Evolutionary conservation across 2,113 vertebrate species (phyloP), one percentile per base, ranked within the genome.

Genomic region (Uropsilus gracilis): DNA sequence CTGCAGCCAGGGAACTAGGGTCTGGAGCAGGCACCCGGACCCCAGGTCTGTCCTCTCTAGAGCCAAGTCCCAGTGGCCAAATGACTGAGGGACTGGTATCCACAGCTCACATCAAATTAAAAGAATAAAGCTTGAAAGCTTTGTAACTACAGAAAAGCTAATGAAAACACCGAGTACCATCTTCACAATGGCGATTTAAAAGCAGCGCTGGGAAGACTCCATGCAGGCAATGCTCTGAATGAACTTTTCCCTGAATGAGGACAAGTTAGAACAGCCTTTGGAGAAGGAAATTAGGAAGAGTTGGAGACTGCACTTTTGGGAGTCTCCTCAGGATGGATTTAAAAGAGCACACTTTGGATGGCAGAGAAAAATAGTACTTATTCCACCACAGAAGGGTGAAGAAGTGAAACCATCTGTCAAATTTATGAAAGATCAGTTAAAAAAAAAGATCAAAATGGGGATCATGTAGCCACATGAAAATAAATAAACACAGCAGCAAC

Each of bases 1-100:
- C 55, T 7, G 11, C 22, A 32, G 16, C 0, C 0, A 63, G 39
- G 68, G 17, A 11, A 8, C 26, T 32, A 53, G 42, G 44, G 3
- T 7, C 16, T 30, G 3, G 12, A 30, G 39, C 5, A 34, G 34
- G 57, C 24, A 6, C 39, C 14, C 16, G 16, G 71, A 13, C 53
- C 30, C 50, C 17, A 42, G 72, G 42, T 13, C 59, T 16, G 42
- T n/a, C 30, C 18, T 20, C n/a, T 20, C 26, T 68, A 39, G 69
- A 86, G 48, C 39, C 72, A n/a, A 82, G 48, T 7, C 17, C 48
- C 18, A 5, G 24, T 16, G 69, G 50, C 59, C 71, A 3, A 9
- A 14, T 30, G 48, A 46, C 32, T 69, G 28, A 39, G 3, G 46
- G 20, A 32, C 30, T 2, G 17, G 26, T 63, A 2, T 16, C 13